Conservation (phyloP, 2,113 vertebrate species). For the Ranitomeya variabilis region DNA sequence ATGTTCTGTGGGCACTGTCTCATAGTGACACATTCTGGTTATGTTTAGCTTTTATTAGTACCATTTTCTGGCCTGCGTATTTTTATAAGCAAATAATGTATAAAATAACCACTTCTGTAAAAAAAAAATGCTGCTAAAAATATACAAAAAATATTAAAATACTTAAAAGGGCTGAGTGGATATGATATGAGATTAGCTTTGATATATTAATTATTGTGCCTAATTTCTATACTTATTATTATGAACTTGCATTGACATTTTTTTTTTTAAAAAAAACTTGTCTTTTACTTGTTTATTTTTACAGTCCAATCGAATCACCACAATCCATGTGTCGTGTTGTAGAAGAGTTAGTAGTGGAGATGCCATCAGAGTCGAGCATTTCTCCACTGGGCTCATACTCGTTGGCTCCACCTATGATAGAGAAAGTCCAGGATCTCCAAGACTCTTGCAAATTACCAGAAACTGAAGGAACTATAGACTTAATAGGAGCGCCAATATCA, state of each 20-base stretch:
- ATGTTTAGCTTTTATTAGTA: neutral
- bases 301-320: neutral
- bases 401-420: neutral
- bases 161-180: too few relatives aligned
- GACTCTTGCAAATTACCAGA: neutral
- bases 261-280: neutral
- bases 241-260: neutral
- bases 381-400: conserved; percentile 7
- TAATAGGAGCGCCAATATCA: neutral
- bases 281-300: neutral
- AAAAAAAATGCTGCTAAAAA: too few relatives aligned
- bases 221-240: neutral
- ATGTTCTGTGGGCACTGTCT: neutral
- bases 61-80: neutral
- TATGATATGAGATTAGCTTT: neutral
- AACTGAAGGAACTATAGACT: neutral
- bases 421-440: neutral
- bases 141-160: too few relatives aligned
- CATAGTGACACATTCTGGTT: neutral
- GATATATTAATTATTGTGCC: neutral
- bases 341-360: conserved; percentile 2
- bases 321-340: neutral
- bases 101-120: neutral
- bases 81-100: neutral
- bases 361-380: neutral